These are phyloP conservation scores for Drosophila prolongata DNA, from an alignment of 2,888 invertebrate species.

Conservation along the genomic window DNA sequence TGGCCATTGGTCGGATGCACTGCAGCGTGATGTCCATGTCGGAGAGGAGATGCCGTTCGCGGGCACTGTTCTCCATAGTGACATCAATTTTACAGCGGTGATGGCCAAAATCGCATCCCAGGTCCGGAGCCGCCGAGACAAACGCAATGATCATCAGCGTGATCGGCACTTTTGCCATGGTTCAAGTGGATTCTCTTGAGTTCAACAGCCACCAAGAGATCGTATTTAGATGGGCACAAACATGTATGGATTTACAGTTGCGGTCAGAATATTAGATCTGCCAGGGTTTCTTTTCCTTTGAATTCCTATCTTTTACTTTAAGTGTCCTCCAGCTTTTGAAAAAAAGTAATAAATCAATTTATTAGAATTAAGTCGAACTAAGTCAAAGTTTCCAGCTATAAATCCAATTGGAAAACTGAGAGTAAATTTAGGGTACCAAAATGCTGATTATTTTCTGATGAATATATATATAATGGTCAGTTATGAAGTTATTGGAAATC, in stretches of 20 bases:
- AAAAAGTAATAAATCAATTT: not conserved
- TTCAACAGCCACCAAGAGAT: conserved; percentile 40
- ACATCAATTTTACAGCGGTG: conserved; percentile 63
- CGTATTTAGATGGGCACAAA: conserved; percentile 27
- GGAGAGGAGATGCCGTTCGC: conserved; percentile 45
- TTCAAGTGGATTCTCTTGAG: conserved; percentile 55
- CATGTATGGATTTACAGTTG: conserved; percentile 22
- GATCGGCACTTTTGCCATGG: conserved; percentile 69
- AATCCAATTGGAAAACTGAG: too few relatives aligned
- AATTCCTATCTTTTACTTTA: not conserved
- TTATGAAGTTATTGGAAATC: too few relatives aligned
- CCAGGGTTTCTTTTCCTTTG: not conserved
- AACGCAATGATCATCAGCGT: conserved; percentile 55
- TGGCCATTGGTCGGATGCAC: conserved; percentile 45
- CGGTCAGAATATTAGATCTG: not conserved
- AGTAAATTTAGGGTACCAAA: too few relatives aligned
- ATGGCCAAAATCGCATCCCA: conserved; percentile 52
- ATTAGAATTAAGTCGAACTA: not conserved
- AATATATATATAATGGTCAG: too few relatives aligned
- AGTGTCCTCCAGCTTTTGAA: not conserved
- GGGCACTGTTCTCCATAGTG: conserved; percentile 14
- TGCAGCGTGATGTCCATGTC: conserved; percentile 62
- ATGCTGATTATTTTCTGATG: too few relatives aligned
- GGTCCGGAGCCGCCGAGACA: conserved; percentile 15
- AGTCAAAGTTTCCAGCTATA: not conserved